Conservation (phyloP, 2,888 invertebrate species). For the Itoplectis maculator region DNA sequence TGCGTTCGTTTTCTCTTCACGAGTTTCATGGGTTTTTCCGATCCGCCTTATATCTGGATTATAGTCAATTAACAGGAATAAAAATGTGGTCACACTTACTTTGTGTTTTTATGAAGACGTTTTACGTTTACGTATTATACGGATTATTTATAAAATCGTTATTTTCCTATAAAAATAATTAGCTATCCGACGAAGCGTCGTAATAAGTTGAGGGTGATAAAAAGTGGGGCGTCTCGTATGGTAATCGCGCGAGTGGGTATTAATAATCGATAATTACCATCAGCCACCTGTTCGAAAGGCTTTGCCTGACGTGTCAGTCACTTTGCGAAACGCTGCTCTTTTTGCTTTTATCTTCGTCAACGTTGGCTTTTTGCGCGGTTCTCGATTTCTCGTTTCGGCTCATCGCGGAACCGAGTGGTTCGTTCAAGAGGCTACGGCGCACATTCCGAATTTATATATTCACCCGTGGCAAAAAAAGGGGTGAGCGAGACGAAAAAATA, state of each 20-base stretch:
- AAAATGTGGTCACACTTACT: no score
- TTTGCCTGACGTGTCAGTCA: conserved; percentile 6
- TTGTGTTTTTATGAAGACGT: no score
- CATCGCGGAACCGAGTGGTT: neutral
- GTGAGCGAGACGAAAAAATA: neutral
- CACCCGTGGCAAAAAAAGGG: conserved; percentile 6
- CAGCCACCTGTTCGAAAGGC: conserved; percentile 11
- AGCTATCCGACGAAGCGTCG: no score
- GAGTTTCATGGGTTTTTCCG: conserved; percentile 11
- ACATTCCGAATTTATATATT: conserved; percentile 31
- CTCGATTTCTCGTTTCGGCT: conserved; percentile 16
- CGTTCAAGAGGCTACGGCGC: neutral
- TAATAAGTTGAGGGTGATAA: no score
- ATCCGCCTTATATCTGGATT: no score
- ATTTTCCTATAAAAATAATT: no score
- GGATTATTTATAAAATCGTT: no score
- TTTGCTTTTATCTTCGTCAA: conserved; percentile 6
- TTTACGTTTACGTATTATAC: no score
- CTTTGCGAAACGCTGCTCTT: neutral
- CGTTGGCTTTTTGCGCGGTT: neutral
- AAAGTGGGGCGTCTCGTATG: no score
- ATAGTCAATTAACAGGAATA: neutral
- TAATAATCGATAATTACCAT: neutral
- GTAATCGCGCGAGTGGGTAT: neutral
- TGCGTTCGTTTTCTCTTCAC: neutral